Conservation (phyloP, 2,797 vertebrate species). For the Manis javanica region DNA sequence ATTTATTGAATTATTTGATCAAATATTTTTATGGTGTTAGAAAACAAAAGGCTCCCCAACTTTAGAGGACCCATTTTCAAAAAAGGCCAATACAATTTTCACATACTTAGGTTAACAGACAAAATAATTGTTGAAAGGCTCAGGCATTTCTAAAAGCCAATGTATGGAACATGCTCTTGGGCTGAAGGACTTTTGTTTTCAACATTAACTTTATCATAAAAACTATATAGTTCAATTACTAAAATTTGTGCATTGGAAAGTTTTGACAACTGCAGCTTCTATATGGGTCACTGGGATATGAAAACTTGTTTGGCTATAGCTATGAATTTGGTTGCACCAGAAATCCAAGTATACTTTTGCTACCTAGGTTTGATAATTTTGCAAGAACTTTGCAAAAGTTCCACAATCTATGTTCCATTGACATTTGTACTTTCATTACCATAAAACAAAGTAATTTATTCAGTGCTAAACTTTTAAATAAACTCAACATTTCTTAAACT, state of each 20-base stretch:
- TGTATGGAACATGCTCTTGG: background rate
- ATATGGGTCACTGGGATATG: background rate
- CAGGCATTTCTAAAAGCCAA: background rate
- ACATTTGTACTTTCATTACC: background rate
- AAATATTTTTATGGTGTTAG: background rate
- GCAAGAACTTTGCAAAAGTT: background rate
- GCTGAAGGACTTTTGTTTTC: background rate
- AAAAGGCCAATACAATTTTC: background rate
- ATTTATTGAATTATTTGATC: background rate
- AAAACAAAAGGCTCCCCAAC: background rate
- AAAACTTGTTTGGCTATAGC: background rate
- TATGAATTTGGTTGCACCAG: background rate
- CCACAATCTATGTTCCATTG: background rate
- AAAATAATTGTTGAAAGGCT: background rate
- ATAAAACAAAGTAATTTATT: background rate
- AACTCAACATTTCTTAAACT: background rate
- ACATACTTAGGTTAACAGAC: background rate
- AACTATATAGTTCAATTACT: background rate
- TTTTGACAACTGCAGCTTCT: background rate
- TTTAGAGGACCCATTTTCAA: background rate
- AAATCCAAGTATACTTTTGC: background rate
- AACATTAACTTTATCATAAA: background rate
- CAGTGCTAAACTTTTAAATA: background rate
- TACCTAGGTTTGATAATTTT: background rate
- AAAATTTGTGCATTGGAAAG: no score